Evolutionary conservation across 2,888 invertebrate species (phyloP), one percentile per base, ranked within the genome.

Genomic region (Agriopis marginaria): DNA sequence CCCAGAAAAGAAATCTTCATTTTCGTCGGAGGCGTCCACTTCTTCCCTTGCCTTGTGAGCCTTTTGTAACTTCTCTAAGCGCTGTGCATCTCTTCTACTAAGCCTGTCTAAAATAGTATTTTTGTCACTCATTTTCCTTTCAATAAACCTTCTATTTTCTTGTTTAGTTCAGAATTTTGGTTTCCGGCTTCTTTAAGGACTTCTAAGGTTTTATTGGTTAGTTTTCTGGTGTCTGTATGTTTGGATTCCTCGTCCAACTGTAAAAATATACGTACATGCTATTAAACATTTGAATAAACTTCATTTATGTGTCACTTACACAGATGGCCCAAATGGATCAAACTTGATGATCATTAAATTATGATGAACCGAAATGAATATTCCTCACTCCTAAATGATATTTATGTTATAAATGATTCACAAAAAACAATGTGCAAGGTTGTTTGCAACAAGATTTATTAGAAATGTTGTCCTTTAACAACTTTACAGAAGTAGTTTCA

Each of bases 1-100:
- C 61, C 95, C 95, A 50, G 96, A 95, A 82, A 97, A 97, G 83
- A 95, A 97, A 75, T 96, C 96, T 60, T 96, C 92, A 83, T 96
- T 96, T 87, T 96, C 96, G 75, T 96, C 94, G 69, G 95, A 95
- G 6, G 96, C 96, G 69, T 95, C 94, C 17, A 95, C 90, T 74
- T 95, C 95, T 79, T 95, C 95, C 80, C 95, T 95, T 63, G 95
- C 95, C 79, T 96, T 96, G 77, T 95, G 95, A 65, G 95, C 95
- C 82, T 95, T 96, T 79, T 96, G 95, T 75, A 96, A 89, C 80
- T 95, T 95, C 77, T 95, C 95, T 86, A 96, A 94, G 12, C 97
- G 93, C 80, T 96, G 96, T 67, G 95, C 93, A 81, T 97, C 96
- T 70, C 97, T 90, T 81, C 91, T 91, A 82, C 91, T 92, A 75